Conservation (phyloP, 2,113 vertebrate species). For the Micronisus gabar region DNA sequence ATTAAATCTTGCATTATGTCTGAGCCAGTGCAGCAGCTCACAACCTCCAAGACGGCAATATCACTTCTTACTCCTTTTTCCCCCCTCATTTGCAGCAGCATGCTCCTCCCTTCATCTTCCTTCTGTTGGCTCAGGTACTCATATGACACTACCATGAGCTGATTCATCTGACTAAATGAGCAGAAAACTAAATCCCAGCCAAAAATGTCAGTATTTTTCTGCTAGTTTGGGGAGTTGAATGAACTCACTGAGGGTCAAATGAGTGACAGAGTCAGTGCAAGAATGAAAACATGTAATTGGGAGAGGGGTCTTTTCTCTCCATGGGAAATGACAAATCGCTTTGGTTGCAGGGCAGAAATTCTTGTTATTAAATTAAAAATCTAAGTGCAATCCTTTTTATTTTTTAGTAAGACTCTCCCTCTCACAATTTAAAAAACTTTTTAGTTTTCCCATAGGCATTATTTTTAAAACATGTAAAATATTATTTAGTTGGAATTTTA, state of each 20-base stretch:
- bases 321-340: not conserved
- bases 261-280: not conserved
- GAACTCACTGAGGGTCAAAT: not conserved
- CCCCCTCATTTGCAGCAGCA: not conserved
- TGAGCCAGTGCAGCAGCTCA: not conserved
- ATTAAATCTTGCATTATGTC: not conserved
- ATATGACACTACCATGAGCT: not conserved
- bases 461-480: not conserved
- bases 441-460: not conserved
- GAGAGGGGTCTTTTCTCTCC: not conserved
- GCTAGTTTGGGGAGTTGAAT: not conserved
- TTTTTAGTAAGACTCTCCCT: not conserved
- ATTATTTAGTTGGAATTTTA: not conserved
- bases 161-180: not conserved
- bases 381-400: not conserved
- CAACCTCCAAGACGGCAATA: not conserved
- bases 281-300: not conserved
- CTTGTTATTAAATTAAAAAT: not conserved
- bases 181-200: not conserved
- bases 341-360: not conserved
- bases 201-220: not conserved
- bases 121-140: not conserved
- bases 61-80: not conserved
- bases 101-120: not conserved
- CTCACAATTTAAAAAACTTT: not conserved